These are phyloP conservation scores for Rachycentron canadum DNA, from an alignment of 2,797 vertebrate genomes.

Conservation along the genomic window DNA sequence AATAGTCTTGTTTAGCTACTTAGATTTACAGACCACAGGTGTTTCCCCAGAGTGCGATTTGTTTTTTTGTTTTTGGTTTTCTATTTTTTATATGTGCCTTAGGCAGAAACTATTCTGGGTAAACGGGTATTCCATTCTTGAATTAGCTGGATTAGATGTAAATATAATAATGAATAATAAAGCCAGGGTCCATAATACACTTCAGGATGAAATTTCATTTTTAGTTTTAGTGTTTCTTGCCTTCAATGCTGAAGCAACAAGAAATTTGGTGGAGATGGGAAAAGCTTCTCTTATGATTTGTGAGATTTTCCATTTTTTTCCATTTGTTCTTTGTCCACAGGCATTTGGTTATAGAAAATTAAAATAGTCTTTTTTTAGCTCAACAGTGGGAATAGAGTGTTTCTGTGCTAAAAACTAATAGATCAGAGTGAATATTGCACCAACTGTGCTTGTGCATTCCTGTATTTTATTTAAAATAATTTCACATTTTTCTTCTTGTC, in stretches of 20 bases:
- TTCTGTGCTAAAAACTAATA: slow-evolving; percentile 12
- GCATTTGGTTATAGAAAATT: not conserved
- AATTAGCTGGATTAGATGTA: slow-evolving; percentile 25
- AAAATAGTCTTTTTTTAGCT: not conserved
- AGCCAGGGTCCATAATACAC: slow-evolving; percentile 2
- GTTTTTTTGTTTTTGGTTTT: not conserved
- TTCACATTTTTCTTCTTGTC: slow-evolving; percentile 10
- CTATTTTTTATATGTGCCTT: slow-evolving; percentile 1
- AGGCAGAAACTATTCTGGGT: slow-evolving; percentile 25
- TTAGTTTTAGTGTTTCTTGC: slow-evolving; percentile 6
- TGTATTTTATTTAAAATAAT: slow-evolving; percentile 15
- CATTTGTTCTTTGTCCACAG: not conserved
- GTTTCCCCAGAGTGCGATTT: slow-evolving; percentile 1
- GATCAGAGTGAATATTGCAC: slow-evolving; percentile 19
- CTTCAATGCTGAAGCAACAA: not conserved
- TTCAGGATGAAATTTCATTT: not conserved
- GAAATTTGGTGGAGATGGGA: not conserved
- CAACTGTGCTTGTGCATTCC: slow-evolving; percentile 16
- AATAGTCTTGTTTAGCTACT: slow-evolving; percentile 15
- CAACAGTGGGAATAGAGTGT: not conserved
- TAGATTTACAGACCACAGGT: slow-evolving; percentile 14
- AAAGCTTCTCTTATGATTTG: not conserved
- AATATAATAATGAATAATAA: not conserved
- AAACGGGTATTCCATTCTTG: not conserved
- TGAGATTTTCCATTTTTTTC: not conserved